Base-by-base conservation (phyloP, 1,140 invertebrate species). In the Pectinophora gossypiella region DNA sequence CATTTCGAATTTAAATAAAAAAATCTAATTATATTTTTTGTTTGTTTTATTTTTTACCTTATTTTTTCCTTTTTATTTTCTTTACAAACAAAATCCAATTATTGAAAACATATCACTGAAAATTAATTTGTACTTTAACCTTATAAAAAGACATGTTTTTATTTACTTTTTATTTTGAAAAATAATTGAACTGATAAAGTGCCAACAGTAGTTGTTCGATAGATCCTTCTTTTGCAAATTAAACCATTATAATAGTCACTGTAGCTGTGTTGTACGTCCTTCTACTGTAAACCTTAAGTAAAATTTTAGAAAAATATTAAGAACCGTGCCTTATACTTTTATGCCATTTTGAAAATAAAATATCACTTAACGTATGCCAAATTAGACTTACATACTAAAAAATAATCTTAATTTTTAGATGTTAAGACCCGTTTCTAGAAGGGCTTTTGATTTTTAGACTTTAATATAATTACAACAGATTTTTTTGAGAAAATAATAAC, bases 311-410 rank as follows among this genome's bases (percentile, higher is more conserved):
- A 51, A 72, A 70, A 68, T 78, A 80, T 72, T 74, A 63, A 70
- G n/a, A 75, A 81, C 72, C 69, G 81, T 85, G 81, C 81, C 81
- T 85, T 85, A 85, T 85, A 82, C 76, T 82, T 82, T 80, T 85
- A 85, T 54, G 81, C 81, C 78, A 85, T 82, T 82, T 79, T 82
- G 73, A 76, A 65, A 72, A 57, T 77, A 80, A 80, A 81, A 77
- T 82, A 79, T 77, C 75, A 80, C 69, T 68, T 76, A 76, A 68
- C 70, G 54, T 79, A 82, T 79, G 73, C 73, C 68, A 75, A 76
- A 64, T 67, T 68, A 72, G 70, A 61, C 52, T 65, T 40, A 40
- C n/a, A 19, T 45, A 45, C 12, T 15, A 45, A 45, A 45, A n/a
- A n/a, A n/a, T n/a, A n/a, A n/a, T n/a, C n/a, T n/a, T n/a, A n/a